Base-by-base conservation (phyloP, 2,113 vertebrate genomes). In the Lucifuga dentata region DNA sequence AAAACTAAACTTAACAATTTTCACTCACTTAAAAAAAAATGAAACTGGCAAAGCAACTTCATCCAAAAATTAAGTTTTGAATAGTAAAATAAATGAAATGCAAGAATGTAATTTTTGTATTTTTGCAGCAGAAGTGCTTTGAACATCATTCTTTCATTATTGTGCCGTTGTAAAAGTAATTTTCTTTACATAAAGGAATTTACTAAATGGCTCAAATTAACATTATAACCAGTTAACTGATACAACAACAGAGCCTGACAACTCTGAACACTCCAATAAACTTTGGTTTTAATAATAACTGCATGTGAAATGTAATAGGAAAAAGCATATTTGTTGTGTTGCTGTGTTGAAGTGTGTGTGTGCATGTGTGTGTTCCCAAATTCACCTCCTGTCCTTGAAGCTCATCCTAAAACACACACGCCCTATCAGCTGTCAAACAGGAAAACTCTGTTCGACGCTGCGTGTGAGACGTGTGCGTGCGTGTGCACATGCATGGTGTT, bases 311-410 rank as follows among this genome's bases (percentile, higher is more conserved):
- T 40, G 13, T 17, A 1, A 15, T 5, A 16, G 17, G 12, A 46
- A 66, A 55, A 45, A 13, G 5, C 8, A 11, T 21, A 39, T 64
- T 59, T 73, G 16, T 70, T 51, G 11, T 58, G 67, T 72, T 50
- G 38, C 53, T 36, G 40, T 3, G 51, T 53, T 61, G 59, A 80
- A 45, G 1, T 20, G 8, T n/a, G 23, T 15, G 24, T 36, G 29
- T 52, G 33, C 7, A 7, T 5, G 33, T 21, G 24, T 8, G 19
- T 52, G 60, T 57, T 20, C 71, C 21, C 0, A 9, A 35, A n/a
- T 83, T 65, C 24, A 58, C 43, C 43, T 73, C 1, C 4, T 57
- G 83, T 78, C 86, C 80, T 88, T 86, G 78, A 84, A 20, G 44
- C 41, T 44, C 46, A 72, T 43, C 33, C 56, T 26, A 21, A 51